These are phyloP conservation scores for Cirrhinus molitorella DNA, from an alignment of 2,797 vertebrate species.

Conservation along the genomic window DNA sequence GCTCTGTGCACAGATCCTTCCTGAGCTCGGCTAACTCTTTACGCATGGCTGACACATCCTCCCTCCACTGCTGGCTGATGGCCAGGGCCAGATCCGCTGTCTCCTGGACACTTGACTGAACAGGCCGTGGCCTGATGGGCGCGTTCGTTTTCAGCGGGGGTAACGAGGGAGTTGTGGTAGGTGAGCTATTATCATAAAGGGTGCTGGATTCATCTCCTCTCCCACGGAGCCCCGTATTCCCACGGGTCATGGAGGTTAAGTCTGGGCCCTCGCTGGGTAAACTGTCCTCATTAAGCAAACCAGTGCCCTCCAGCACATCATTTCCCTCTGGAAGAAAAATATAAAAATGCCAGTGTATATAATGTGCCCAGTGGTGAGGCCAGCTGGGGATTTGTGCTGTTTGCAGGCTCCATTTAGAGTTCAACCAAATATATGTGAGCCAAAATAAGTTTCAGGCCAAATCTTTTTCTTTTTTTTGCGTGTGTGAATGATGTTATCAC, in stretches of 20 bases:
- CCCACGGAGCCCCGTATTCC: conserved; percentile 78
- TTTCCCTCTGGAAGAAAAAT: conserved; percentile 88
- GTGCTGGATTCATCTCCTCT: conserved; percentile 79
- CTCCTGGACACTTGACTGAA: conserved; percentile 84
- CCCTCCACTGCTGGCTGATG: conserved; percentile 84
- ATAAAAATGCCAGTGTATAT: conserved; percentile 78
- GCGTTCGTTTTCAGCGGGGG: conserved; percentile 78
- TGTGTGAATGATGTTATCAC: conserved; percentile 15
- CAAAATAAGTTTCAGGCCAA: conserved; percentile 75
- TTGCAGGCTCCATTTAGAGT: conserved; percentile 77
- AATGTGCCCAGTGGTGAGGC: conserved; percentile 77
- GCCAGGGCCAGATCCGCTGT: conserved; percentile 81
- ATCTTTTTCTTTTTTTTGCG: conserved; percentile 11
- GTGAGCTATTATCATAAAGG: conserved; percentile 73
- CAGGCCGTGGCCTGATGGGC: conserved; percentile 78
- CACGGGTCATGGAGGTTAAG: conserved; percentile 78
- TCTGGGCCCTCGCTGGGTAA: conserved; percentile 78
- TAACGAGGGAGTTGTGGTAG: conserved; percentile 76
- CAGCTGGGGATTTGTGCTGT: conserved; percentile 80
- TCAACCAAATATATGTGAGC: conserved; percentile 73
- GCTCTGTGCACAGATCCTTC: conserved; percentile 81
- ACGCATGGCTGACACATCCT: conserved; percentile 84
- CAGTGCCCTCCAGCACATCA: conserved; percentile 83
- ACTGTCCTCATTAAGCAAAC: conserved; percentile 80
- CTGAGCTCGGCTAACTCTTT: conserved; percentile 81